Evolutionary conservation across 2,797 vertebrate genomes (phyloP).

Genomic region (Urocyon cinereoargenteus): DNA sequence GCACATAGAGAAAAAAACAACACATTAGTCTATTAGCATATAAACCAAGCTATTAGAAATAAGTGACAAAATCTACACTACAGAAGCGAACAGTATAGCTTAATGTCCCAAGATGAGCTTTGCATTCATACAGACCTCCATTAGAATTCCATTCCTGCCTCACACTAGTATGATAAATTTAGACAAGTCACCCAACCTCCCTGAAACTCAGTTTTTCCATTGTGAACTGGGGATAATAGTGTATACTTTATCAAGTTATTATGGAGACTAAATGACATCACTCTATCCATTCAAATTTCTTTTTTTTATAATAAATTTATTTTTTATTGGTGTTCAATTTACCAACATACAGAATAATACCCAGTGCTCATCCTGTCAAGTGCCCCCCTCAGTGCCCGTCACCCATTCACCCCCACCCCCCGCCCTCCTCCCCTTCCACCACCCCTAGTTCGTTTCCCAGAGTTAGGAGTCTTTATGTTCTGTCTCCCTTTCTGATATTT

Average conservation of each 20-base stretch:
- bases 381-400: too few species aligned
- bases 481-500: too few species aligned
- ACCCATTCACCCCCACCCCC: too few species aligned
- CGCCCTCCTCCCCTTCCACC: too few species aligned
- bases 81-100: background rate
- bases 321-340: too few species aligned
- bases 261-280: background rate
- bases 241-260: background rate
- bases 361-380: too few species aligned
- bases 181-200: background rate
- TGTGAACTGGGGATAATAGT: background rate
- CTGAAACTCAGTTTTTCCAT: background rate
- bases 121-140: background rate
- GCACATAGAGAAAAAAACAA: background rate
- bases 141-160: constrained; percentile 6
- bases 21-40: constrained; percentile 43
- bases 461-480: too few species aligned
- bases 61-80: constrained; percentile 48
- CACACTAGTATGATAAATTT: background rate
- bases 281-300: background rate
- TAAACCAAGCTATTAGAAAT: constrained; percentile 22
- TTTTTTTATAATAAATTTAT: too few species aligned
- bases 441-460: too few species aligned
- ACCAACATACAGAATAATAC: too few species aligned
- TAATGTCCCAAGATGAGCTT: constrained; percentile 2